Evolutionary conservation across 2,888 invertebrate species (phyloP), one percentile per base, ranked within the genome.

Genomic region (Chorisops tibialis): DNA sequence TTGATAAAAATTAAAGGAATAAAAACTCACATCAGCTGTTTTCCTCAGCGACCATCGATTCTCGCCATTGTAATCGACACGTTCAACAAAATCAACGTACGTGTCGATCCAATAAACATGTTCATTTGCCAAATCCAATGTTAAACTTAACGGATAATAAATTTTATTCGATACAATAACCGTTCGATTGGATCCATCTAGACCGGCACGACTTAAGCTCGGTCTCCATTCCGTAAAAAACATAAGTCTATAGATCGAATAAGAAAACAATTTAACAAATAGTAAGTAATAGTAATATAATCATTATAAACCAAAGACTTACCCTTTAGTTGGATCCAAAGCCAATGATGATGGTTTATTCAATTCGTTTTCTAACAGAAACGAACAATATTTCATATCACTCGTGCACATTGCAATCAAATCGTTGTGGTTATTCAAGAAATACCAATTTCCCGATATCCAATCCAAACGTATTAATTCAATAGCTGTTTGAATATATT

Each of bases 401-500:
- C 79, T 78, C 64, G 81, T 81, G 78, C 93, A 93, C 69, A 87
- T 80, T 78, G 88, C 87, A 68, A 93, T 83, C 75, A 85, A 82
- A 72, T 85, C 86, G 66, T 85, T 82, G 59, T 79, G 80, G 70
- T 82, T 84, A 77, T 89, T 91, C 70, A 87, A 80, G 74, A 92
- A 83, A 80, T 93, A 95, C 91, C 92, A 93, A 80, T 92, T 92
- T 69, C 85, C 85, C 14, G 89, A 85, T 62, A 92, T 79, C 94
- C 94, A 95, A 79, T 95, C 94, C 67, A 87, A 76, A 5, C 87
- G 86, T 70, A 93, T 81, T 73, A 88, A 87, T 67, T 85, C 85
- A 66, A 92, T 87, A 67, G 85, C 89, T 59, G 12, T 19, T 16
- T 3, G 43, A 51, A 38, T 59, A 18, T 37, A 24, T 64, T 35